phyloP scores from a whole-genome alignment of 2,113 vertebrate genomes.

The Mystacornis crossleyi region DNA sequence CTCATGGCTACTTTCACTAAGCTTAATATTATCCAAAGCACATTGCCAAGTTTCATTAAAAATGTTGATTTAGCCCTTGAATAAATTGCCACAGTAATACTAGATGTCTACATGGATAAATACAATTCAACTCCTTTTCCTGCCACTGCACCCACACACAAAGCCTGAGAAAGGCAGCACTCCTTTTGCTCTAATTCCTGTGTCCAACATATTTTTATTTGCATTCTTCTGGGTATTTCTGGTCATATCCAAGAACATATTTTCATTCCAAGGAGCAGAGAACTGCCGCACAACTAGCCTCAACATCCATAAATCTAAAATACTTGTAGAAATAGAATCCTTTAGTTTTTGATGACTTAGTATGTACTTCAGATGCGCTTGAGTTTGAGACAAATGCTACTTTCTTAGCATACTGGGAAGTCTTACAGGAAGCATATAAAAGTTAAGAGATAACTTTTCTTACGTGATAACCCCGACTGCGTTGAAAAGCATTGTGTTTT shows the following conservation, averaged over 20 bases:
- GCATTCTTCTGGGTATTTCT: conserved; percentile 14
- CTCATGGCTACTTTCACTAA: not conserved
- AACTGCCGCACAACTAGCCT: not conserved
- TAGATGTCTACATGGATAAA: not conserved
- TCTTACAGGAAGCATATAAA: not conserved
- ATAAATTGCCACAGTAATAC: not conserved
- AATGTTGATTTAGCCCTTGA: not conserved
- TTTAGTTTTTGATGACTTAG: not conserved
- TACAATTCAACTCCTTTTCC: not conserved
- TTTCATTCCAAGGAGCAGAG: conserved; percentile 23
- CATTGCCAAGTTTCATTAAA: not conserved
- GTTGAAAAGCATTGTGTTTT: not conserved
- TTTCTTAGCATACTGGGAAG: not conserved
- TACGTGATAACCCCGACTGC: not conserved
- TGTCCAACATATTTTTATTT: not conserved
- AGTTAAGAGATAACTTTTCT: not conserved
- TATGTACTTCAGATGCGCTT: not conserved
- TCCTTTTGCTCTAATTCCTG: not conserved
- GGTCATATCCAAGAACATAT: not conserved
- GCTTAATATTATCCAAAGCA: not conserved
- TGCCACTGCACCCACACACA: not conserved
- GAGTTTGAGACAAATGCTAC: not conserved
- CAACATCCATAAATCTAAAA: not conserved
- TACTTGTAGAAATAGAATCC: not conserved
- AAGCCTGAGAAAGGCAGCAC: not conserved